Percentiles rank a stretch among this genome's conserved stretches.
Conservation (phyloP, 2,888 invertebrate species). For the Brenthis ino region DNA sequence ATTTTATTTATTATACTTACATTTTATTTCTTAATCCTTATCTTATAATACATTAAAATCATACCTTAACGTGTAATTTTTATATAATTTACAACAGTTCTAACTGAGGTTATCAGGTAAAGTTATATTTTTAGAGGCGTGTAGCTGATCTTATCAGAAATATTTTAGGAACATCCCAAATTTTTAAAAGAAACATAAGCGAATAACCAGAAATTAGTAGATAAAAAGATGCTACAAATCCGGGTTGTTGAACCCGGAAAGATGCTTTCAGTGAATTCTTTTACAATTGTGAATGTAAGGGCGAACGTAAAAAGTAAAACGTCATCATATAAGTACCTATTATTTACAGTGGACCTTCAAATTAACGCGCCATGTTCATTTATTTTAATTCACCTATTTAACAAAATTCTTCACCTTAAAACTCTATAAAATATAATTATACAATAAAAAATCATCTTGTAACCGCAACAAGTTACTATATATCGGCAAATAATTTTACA, state of each 20-base stretch:
- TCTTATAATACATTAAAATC: too few species aligned
- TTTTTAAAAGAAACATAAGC: slow-evolving; percentile 21
- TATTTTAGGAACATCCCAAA: slow-evolving; percentile 4
- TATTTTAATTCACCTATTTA: too few species aligned
- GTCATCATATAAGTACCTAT: background rate
- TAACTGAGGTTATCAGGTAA: background rate
- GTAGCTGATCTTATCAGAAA: background rate
- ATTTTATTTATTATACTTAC: too few species aligned
- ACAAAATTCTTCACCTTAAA: background rate
- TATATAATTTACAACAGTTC: background rate
- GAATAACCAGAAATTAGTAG: slow-evolving; percentile 42
- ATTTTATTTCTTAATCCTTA: too few species aligned
- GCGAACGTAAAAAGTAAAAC: slow-evolving; percentile 12
- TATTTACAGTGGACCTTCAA: background rate
- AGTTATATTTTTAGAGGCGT: background rate
- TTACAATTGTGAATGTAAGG: slow-evolving; percentile 21
- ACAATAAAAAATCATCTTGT: background rate
- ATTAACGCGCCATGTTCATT: too few species aligned
- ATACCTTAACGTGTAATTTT: too few species aligned
- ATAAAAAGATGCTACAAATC: slow-evolving; percentile 50
- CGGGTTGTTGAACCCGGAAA: slow-evolving; percentile 63
- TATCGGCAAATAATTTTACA: slow-evolving; percentile 29
- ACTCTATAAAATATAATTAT: background rate
- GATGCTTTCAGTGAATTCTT: slow-evolving; percentile 24
- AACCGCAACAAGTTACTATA: slow-evolving; percentile 11